Percentiles rank a stretch among this genome's conserved stretches.
These are phyloP conservation scores for Numenius phaeopus DNA, from an alignment of 2,797 vertebrate species.

Conservation along the genomic window DNA sequence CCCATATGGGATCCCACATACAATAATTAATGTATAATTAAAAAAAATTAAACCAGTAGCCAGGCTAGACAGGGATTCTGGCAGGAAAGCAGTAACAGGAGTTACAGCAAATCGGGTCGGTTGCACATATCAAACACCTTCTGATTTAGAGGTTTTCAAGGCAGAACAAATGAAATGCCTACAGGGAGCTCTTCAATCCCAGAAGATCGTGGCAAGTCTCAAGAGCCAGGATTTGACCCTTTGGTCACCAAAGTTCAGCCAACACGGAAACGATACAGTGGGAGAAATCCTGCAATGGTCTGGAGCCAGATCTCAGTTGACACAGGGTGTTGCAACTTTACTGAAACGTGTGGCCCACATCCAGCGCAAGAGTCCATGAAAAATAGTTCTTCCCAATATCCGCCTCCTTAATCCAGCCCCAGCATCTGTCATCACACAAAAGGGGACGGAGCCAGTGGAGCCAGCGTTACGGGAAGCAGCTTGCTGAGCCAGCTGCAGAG, in stretches of 20 bases:
- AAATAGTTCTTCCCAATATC: background rate
- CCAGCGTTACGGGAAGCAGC: background rate
- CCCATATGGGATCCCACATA: too few species aligned
- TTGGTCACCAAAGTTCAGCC: background rate
- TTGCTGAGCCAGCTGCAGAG: background rate
- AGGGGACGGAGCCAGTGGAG: background rate
- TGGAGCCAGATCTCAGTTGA: background rate
- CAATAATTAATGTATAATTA: background rate
- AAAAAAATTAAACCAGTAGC: background rate
- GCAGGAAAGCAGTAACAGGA: background rate
- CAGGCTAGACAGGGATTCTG: background rate
- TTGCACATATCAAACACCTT: background rate
- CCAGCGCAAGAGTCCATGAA: background rate
- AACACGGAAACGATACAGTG: background rate
- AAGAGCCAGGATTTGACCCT: background rate
- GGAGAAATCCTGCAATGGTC: background rate
- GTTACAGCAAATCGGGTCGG: background rate
- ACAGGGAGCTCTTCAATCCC: background rate
- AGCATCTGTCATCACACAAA: background rate
- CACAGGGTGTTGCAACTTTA: background rate
- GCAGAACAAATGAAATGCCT: background rate
- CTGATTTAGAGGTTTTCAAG: background rate
- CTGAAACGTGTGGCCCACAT: background rate
- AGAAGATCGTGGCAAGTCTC: background rate
- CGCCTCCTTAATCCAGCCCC: background rate